Percentiles rank a stretch among this genome's conserved stretches.
These are phyloP conservation scores for Diabrotica undecimpunctata DNA, from an alignment of 1,140 invertebrate species.

Conservation along the genomic window DNA sequence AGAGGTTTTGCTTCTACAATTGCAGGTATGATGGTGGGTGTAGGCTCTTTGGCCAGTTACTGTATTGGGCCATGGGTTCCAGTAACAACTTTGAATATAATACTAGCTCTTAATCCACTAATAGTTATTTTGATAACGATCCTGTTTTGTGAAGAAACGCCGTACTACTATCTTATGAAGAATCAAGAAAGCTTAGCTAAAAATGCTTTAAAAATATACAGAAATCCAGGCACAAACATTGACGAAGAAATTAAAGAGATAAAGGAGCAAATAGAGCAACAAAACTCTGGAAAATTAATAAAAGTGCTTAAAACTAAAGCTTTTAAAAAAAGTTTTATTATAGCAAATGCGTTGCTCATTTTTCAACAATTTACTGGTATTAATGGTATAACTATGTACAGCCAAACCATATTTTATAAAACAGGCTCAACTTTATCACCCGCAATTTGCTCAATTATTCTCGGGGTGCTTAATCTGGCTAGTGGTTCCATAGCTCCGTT, in stretches of 20 bases:
- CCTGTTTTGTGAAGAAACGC: slow-evolving; percentile 64
- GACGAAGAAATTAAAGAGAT: slow-evolving; percentile 39
- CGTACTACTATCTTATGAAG: slow-evolving; percentile 63
- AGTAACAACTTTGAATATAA: slow-evolving; percentile 55
- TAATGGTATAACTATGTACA: slow-evolving; percentile 79
- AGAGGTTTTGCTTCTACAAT: slow-evolving; percentile 29
- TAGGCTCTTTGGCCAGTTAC: slow-evolving; percentile 50
- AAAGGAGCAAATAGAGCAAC: slow-evolving; percentile 22
- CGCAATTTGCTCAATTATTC: slow-evolving; percentile 68
- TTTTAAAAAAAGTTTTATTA: slow-evolving; percentile 62
- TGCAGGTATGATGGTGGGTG: slow-evolving; percentile 30
- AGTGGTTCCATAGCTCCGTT: slow-evolving; percentile 66
- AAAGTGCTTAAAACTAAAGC: slow-evolving; percentile 55
- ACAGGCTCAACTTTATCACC: slow-evolving; percentile 57
- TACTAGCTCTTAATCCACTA: slow-evolving; percentile 49
- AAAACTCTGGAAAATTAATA: slow-evolving; percentile 47
- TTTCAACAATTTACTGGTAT: slow-evolving; percentile 78
- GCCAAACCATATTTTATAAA: slow-evolving; percentile 64
- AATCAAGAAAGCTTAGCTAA: slow-evolving; percentile 58
- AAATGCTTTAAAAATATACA: slow-evolving; percentile 58
- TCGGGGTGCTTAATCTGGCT: slow-evolving; percentile 67
- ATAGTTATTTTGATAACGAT: slow-evolving; percentile 53
- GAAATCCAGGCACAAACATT: slow-evolving; percentile 54
- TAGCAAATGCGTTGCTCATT: slow-evolving; percentile 64
- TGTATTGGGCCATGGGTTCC: slow-evolving; percentile 56